Evolutionary conservation across 2,888 invertebrate species (phyloP).

Genomic region (Brenthis hecate): DNA sequence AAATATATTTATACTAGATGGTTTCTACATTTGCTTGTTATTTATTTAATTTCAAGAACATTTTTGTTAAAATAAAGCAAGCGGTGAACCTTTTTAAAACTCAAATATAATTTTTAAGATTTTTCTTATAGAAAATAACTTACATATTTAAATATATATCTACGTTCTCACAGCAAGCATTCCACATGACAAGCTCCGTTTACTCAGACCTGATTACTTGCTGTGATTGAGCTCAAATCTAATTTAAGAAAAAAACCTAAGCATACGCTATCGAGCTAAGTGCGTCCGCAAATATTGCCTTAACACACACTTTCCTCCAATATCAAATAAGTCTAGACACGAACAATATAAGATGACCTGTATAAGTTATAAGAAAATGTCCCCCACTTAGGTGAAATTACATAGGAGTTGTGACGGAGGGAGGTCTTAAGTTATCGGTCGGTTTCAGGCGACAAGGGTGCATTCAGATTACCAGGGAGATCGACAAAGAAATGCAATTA

Average conservation of each 20-base stretch:
- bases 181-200: not conserved
- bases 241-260: slow-evolving; percentile 54
- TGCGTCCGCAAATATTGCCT: slow-evolving; percentile 70
- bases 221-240: slow-evolving; percentile 45
- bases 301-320: slow-evolving; percentile 67
- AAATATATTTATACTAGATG: no score
- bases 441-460: slow-evolving; percentile 67
- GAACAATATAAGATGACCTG: slow-evolving; percentile 49
- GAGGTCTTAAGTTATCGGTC: slow-evolving; percentile 49
- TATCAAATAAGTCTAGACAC: slow-evolving; percentile 71
- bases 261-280: slow-evolving; percentile 65
- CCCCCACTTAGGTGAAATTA: slow-evolving; percentile 2
- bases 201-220: slow-evolving; percentile 38
- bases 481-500: slow-evolving; percentile 82
- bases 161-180: no score
- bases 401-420: slow-evolving; percentile 34
- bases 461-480: slow-evolving; percentile 77
- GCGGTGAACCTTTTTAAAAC: no score
- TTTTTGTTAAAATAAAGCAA: no score
- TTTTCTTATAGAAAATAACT: no score
- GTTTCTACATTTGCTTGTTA: no score
- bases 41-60: no score
- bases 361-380: slow-evolving; percentile 24
- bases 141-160: no score
- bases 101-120: no score